Base-by-base conservation (phyloP, 2,888 invertebrate species). In the Hirudinaria manillensis region DNA sequence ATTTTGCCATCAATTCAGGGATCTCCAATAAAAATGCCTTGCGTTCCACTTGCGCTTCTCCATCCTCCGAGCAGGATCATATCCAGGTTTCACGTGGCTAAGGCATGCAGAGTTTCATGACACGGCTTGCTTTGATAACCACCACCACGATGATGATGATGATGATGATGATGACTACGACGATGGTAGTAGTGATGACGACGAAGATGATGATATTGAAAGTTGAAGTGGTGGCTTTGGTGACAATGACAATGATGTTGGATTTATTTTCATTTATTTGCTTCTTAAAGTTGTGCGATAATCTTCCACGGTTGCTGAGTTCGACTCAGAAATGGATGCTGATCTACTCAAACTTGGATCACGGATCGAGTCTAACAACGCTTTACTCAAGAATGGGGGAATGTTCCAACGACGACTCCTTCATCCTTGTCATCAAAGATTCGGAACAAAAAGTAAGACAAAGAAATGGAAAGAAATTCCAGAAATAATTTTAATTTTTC, bases 281-380 rank as follows among this genome's bases (percentile, higher is more conserved):
- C 4, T 34, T 36, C 68, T 19, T 29, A 16, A 13, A 68, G 68
- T 32, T 68, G 29, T 34, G 32, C 68, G 68, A 34, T 10, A 68
- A 68, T 32, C 68, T 68, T 24, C 68, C 68, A 34, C n/a, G 13
- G 29, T 29, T 34, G 29, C 34, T 68, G 29, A 68, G 36, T n/a
- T 24, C 68, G n/a, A 34, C 32, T 29, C n/a, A 24, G 7, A 34
- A 10, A n/a, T 68, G 68, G 68, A 32, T 13, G 0, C 2, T 68
- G 21, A 32, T 68, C 13, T 68, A 68, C 68, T 29, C 29, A n/a
- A 68, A 24, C 36, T 2, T 29, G n/a, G 68, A 29, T 68, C 68
- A 68, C 36, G 68, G 68, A 2, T 36, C 34, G 36, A 68, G 68
- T 68, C 36, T 68, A 19, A 68, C 36, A 34, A 68, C 68, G 2